Conservation (phyloP, 2,113 vertebrate genomes). For the Struthio camelus region DNA sequence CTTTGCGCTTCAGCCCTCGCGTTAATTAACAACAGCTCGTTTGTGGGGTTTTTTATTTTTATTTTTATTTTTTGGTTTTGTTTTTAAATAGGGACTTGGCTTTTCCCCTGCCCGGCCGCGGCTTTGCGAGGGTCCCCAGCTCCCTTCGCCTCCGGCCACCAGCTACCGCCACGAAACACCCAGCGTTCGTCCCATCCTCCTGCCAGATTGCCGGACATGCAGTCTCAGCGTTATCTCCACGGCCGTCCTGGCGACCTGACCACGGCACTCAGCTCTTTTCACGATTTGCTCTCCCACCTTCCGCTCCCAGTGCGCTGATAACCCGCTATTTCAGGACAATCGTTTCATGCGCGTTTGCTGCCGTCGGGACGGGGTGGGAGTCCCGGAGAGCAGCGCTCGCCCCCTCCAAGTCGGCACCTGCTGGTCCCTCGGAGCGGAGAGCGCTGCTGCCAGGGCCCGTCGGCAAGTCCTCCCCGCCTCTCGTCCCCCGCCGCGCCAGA, state of each 20-base stretch:
- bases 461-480: too few relatives aligned
- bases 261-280: background rate
- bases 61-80: too few relatives aligned
- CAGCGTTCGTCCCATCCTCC: background rate
- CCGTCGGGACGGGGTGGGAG: background rate
- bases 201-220: background rate
- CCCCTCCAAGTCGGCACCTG: background rate
- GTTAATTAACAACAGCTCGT: background rate
- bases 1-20: background rate
- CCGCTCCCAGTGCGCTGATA: rapidly evolving
- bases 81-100: too few relatives aligned
- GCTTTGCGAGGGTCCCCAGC: too few relatives aligned
- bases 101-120: too few relatives aligned
- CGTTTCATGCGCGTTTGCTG: rapidly evolving
- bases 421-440: too few relatives aligned
- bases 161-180: too few relatives aligned
- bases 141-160: too few relatives aligned
- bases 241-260: background rate
- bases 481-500: too few relatives aligned
- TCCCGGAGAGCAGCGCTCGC: too few relatives aligned
- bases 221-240: background rate
- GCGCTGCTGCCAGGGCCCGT: too few relatives aligned
- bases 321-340: background rate
- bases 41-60: too few relatives aligned
- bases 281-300: background rate